A percentile compares a stretch with the other conserved stretches of the same genome.
These are phyloP conservation scores for Archocentrus centrarchus DNA, from an alignment of 2,113 vertebrate species.

Conservation along the genomic window DNA sequence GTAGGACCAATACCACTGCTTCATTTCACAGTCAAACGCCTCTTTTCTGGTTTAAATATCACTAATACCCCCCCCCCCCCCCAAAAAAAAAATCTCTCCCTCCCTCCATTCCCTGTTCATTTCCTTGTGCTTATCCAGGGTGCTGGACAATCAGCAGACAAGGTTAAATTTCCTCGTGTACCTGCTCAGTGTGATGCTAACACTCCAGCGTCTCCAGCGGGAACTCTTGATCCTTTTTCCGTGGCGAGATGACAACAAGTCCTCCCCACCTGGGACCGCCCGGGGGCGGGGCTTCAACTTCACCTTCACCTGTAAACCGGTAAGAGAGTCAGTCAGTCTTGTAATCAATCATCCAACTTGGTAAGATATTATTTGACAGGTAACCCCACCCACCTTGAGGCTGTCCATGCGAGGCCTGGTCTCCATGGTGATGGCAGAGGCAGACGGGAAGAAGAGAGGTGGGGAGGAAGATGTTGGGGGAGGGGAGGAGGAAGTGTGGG, in stretches of 20 bases:
- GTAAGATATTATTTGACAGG: not conserved
- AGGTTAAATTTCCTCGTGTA: not conserved
- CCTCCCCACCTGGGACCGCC: constrained; percentile 81
- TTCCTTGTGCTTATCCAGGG: too few species aligned
- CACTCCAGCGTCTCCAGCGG: constrained; percentile 94
- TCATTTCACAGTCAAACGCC: too few species aligned
- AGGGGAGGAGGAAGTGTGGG: constrained; percentile 79
- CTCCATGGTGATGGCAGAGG: constrained; percentile 86
- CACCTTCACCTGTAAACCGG: constrained; percentile 83
- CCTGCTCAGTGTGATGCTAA: constrained; percentile 88
- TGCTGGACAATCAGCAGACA: not conserved
- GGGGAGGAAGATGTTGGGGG: constrained; percentile 78
- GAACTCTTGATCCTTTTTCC: constrained; percentile 88
- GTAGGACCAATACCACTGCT: too few species aligned
- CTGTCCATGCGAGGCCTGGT: constrained; percentile 85
- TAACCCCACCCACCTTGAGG: constrained; percentile 83
- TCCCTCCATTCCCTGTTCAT: not conserved
- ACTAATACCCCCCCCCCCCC: too few species aligned
- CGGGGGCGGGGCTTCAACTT: constrained; percentile 91
- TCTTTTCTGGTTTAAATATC: too few species aligned
- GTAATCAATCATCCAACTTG: not conserved
- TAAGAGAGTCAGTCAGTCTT: not conserved
- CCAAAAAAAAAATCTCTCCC: too few species aligned
- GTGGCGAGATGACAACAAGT: not conserved
- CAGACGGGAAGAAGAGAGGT: constrained; percentile 82